Percentiles rank a stretch among this genome's conserved stretches.
These are phyloP conservation scores for Mesoligia furuncula DNA, from an alignment of 2,888 invertebrate species.

Conservation along the genomic window DNA sequence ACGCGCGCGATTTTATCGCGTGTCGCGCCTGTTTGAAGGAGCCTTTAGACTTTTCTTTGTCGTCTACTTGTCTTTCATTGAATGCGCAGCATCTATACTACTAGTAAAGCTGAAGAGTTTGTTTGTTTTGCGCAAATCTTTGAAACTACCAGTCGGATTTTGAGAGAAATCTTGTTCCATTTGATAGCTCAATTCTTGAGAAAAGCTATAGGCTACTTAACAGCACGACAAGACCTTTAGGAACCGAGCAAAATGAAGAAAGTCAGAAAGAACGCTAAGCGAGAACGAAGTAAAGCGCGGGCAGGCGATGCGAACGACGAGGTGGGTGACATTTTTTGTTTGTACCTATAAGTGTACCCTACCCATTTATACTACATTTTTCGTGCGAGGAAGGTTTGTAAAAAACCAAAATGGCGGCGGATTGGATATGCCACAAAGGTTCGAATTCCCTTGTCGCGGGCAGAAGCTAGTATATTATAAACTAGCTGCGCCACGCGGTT, in stretches of 20 bases:
- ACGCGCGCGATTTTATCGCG: too few relatives aligned
- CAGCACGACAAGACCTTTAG: background rate
- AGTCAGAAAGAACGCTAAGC: too few relatives aligned
- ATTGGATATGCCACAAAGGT: background rate
- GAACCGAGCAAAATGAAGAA: background rate
- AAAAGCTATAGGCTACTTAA: background rate
- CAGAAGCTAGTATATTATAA: background rate
- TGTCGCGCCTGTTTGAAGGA: too few relatives aligned
- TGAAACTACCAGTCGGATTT: background rate
- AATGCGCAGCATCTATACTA: background rate
- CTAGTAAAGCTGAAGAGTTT: background rate
- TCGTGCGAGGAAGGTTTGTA: background rate
- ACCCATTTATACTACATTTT: background rate
- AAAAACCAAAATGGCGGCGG: background rate
- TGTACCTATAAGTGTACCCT: background rate
- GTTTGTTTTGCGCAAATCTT: background rate
- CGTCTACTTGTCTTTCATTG: background rate
- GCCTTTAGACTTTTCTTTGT: background rate
- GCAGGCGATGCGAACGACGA: background rate
- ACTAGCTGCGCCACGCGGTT: too few relatives aligned
- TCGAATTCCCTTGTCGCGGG: background rate
- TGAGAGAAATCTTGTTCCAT: background rate
- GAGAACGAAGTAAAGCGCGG: background rate
- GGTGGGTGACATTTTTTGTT: background rate
- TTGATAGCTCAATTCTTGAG: background rate